Percentiles rank a stretch among this genome's conserved stretches.
These are phyloP conservation scores for Cydia strobilella DNA, from an alignment of 1,140 invertebrate genomes.

Conservation along the genomic window DNA sequence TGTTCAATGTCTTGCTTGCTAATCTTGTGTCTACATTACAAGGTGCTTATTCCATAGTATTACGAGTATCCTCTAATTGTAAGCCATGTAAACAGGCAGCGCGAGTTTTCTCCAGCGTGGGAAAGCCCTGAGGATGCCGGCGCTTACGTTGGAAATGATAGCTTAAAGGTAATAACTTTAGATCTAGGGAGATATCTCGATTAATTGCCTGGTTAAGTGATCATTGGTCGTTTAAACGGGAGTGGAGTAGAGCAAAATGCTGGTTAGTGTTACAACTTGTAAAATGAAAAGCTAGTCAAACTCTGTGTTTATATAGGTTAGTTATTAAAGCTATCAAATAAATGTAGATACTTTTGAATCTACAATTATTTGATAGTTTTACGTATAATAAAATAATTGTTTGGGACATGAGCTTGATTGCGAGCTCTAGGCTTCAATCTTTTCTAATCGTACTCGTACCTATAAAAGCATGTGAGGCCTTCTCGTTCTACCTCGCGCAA, in stretches of 20 bases:
- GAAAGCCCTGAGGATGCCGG: slow-evolving; percentile 3
- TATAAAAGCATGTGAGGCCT: too few relatives aligned
- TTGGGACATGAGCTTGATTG: too few relatives aligned
- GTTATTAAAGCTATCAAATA: too few relatives aligned
- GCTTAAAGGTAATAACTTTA: slow-evolving; percentile 1
- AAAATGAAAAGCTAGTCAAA: neutral
- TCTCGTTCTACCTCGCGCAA: too few relatives aligned
- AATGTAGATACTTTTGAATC: too few relatives aligned
- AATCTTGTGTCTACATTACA: too few relatives aligned
- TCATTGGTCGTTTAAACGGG: neutral
- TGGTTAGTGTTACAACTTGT: neutral
- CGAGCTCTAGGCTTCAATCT: too few relatives aligned
- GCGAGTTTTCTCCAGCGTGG: neutral
- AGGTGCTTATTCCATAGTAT: neutral
- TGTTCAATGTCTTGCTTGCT: too few relatives aligned
- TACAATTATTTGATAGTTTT: too few relatives aligned
- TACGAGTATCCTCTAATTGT: neutral
- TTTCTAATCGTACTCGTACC: too few relatives aligned
- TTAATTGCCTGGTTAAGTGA: neutral
- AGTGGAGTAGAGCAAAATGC: slow-evolving; percentile 4
- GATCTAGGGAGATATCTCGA: neutral
- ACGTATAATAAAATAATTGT: too few relatives aligned
- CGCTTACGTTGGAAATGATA: slow-evolving; percentile 2
- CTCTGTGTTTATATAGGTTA: too few relatives aligned
- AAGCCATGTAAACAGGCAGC: slow-evolving; percentile 2